Evolutionary conservation across 2,113 vertebrate species (phyloP).

Genomic region (Sporophila hypoxantha): DNA sequence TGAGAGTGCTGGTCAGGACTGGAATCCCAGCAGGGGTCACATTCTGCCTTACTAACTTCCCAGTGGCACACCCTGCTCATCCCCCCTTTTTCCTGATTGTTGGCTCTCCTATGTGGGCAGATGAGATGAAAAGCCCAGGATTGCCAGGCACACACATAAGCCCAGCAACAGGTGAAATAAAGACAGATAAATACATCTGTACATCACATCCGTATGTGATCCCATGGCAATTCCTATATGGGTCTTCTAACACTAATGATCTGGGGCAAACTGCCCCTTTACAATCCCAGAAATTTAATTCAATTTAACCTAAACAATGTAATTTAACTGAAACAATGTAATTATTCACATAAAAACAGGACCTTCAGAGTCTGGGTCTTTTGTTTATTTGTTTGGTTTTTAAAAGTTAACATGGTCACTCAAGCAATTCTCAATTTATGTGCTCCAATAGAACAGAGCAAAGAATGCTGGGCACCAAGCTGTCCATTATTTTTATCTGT

Average conservation of each 20-base stretch:
- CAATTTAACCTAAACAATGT: not conserved
- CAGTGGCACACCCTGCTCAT: rapidly evolving
- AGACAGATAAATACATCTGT: not conserved
- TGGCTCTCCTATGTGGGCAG: not conserved
- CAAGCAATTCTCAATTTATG: not conserved
- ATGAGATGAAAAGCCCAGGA: not conserved
- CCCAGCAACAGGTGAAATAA: not conserved
- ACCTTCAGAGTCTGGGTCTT: not conserved
- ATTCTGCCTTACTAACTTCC: not conserved
- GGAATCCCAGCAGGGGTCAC: not conserved
- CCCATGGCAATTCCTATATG: not conserved
- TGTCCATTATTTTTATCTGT: not conserved
- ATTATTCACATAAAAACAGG: not conserved
- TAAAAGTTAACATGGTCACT: not conserved
- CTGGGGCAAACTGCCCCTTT: not conserved
- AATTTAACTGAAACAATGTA: not conserved
- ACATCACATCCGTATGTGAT: not conserved
- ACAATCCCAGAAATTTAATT: not conserved
- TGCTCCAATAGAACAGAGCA: not conserved
- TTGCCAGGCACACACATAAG: not conserved
- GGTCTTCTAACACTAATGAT: not conserved
- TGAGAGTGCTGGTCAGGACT: not conserved
- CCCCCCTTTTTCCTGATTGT: not conserved
- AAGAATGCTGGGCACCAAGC: not conserved
- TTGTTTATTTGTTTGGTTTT: not conserved